Conservation (phyloP, 2,888 invertebrate species). For the Ectobius pallidus region DNA sequence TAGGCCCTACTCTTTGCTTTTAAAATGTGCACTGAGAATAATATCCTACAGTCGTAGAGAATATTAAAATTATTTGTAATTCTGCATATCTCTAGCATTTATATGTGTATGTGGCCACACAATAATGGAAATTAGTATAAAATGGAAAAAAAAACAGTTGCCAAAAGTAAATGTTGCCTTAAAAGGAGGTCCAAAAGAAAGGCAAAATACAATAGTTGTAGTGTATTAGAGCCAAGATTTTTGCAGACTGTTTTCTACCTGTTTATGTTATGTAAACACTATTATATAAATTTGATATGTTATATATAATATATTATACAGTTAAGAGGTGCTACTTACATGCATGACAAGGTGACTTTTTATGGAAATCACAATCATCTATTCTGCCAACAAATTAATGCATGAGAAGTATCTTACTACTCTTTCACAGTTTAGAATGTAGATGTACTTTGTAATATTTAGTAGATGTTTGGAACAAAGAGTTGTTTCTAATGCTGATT, state of each 20-base stretch:
- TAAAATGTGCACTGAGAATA: neutral
- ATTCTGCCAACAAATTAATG: neutral
- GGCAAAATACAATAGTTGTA: neutral
- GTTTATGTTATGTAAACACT: neutral
- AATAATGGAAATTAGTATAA: neutral
- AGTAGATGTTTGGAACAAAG: constrained; percentile 4
- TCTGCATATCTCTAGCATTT: neutral
- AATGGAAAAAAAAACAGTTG: neutral
- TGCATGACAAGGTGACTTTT: neutral
- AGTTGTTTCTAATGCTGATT: no score
- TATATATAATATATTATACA: neutral
- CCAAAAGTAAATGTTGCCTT: neutral
- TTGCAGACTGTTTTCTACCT: neutral
- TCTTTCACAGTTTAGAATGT: neutral
- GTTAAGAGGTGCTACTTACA: neutral
- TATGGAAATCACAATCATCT: constrained; percentile 1
- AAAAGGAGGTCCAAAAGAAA: neutral
- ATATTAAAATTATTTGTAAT: neutral
- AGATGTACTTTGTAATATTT: neutral
- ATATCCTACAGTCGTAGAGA: neutral
- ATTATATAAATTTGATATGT: neutral
- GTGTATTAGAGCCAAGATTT: neutral
- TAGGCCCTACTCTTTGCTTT: no score
- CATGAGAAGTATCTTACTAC: neutral
- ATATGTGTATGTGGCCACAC: neutral